phyloP scores from a whole-genome alignment of 2,113 vertebrate species.

The Corythornis vintsioides region DNA sequence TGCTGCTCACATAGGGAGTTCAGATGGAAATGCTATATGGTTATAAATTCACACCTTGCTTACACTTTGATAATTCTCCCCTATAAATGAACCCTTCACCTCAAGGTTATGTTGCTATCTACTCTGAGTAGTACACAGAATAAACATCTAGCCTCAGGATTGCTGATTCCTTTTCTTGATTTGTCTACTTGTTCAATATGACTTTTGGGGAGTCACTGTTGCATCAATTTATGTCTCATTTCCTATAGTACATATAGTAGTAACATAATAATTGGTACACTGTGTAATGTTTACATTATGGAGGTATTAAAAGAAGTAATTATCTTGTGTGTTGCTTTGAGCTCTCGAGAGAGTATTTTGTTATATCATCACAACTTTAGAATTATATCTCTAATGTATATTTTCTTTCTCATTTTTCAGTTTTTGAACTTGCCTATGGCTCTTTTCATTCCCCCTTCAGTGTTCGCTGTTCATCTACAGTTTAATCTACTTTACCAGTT shows the following conservation, averaged over 20 bases:
- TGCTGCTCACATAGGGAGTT: not conserved
- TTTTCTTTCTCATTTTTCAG: conserved; percentile 69
- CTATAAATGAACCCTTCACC: not conserved
- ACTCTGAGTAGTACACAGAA: not conserved
- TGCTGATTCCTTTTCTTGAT: not conserved
- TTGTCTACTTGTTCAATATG: not conserved
- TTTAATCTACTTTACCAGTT: conserved; percentile 95
- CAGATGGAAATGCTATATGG: not conserved
- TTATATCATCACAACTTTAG: not conserved
- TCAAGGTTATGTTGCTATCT: not conserved
- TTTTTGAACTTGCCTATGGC: conserved; percentile 91
- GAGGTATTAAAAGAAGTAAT: not conserved
- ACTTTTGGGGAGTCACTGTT: not conserved
- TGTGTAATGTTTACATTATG: not conserved
- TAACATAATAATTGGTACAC: not conserved
- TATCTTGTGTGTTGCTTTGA: not conserved
- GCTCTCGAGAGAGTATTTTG: not conserved
- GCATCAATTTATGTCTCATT: not conserved
- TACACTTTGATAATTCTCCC: not conserved
- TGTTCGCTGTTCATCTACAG: conserved; percentile 91
- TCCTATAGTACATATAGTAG: not conserved
- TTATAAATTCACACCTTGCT: not conserved
- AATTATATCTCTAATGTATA: not conserved
- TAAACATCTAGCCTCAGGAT: not conserved
- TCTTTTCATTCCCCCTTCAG: conserved; percentile 85